phyloP scores from a whole-genome alignment of 2,113 vertebrate genomes.

The Rhabdornis inornatus region DNA sequence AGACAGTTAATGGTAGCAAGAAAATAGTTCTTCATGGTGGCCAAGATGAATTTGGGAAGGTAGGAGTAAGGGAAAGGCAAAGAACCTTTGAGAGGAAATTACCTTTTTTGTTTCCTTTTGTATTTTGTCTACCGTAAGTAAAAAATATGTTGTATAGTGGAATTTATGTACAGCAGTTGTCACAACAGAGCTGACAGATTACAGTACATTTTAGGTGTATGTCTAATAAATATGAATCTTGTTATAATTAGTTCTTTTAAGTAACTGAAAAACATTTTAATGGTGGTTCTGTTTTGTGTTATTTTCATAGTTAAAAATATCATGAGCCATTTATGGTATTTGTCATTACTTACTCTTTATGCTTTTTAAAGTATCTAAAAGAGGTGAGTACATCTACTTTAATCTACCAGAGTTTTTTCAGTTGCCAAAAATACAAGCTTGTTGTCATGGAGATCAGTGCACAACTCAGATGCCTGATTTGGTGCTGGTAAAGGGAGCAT shows the following conservation, averaged over 20 bases:
- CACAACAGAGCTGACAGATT: not conserved
- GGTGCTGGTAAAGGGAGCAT: not conserved
- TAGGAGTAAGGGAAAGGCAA: not conserved
- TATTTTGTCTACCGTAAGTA: not conserved
- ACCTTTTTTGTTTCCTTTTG: not conserved
- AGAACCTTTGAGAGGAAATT: not conserved
- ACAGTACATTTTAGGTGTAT: not conserved
- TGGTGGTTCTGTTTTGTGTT: not conserved
- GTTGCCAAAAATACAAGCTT: not conserved
- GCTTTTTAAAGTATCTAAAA: not conserved
- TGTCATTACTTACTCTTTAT: not conserved
- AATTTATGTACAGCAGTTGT: not conserved
- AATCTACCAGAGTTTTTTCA: not conserved
- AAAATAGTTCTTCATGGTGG: not conserved
- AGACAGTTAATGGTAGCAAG: not conserved
- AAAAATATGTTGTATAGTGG: not conserved
- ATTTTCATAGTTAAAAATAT: not conserved
- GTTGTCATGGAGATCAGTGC: constrained; percentile 38
- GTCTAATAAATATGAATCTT: not conserved
- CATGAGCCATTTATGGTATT: not conserved
- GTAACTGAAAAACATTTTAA: not conserved
- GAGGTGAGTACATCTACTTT: not conserved
- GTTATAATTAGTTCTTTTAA: not conserved
- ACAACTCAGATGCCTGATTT: not conserved
- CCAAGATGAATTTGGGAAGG: not conserved